These are phyloP conservation scores for Cephus nigrinus DNA, from an alignment of 2,888 invertebrate species.

Conservation along the genomic window DNA sequence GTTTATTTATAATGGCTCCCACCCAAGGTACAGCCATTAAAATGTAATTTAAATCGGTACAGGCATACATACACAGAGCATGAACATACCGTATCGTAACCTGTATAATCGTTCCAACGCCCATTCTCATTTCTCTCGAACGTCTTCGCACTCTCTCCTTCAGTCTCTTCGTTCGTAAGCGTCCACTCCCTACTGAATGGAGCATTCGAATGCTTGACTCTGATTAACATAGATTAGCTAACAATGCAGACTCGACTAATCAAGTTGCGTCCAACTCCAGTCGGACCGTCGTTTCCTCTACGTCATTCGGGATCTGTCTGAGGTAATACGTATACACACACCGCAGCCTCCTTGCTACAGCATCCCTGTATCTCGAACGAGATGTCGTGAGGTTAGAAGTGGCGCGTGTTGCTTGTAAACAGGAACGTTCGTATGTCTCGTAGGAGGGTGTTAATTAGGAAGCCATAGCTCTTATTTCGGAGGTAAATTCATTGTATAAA, in stretches of 20 bases:
- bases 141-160: neutral
- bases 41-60: neutral
- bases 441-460: neutral
- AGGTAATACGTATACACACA: neutral
- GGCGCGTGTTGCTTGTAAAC: neutral
- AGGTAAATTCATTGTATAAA: neutral
- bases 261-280: neutral
- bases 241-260: neutral
- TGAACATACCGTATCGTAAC: neutral
- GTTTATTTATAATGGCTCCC: neutral
- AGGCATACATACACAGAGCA: neutral
- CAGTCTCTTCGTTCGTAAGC: neutral
- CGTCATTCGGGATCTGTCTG: neutral
- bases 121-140: neutral
- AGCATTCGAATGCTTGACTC: neutral
- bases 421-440: neutral
- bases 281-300: neutral
- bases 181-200: neutral
- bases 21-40: neutral
- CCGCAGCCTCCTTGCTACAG: neutral
- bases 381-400: neutral
- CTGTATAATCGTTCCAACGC: neutral
- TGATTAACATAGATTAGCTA: neutral
- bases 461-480: neutral
- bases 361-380: neutral